phyloP scores from a whole-genome alignment of 2,797 vertebrate species.

The Parotocinclus haroldoi region DNA sequence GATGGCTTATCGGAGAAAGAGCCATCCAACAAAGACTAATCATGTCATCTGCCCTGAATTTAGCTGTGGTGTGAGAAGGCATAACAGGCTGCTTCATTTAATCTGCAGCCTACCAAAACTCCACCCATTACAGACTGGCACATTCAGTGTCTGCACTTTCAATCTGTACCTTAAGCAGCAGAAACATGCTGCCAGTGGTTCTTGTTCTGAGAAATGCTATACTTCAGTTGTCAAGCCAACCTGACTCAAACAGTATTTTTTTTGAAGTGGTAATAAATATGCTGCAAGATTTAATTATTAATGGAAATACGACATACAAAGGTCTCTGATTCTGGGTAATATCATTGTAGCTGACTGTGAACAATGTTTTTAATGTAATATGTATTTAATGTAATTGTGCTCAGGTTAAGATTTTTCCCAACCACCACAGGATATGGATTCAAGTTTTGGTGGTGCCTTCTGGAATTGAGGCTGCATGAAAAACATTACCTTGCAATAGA shows the following conservation, averaged over 20 bases:
- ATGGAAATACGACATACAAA: no score
- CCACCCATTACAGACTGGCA: conserved; percentile 62
- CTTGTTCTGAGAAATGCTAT: neutral
- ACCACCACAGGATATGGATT: no score
- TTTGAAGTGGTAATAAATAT: no score
- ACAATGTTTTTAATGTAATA: no score
- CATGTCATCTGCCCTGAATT: conserved; percentile 64
- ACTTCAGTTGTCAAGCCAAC: neutral
- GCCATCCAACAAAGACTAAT: conserved; percentile 60
- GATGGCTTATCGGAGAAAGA: conserved; percentile 14
- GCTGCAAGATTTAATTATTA: no score
- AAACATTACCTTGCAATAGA: no score
- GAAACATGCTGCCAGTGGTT: neutral
- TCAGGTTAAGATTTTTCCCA: no score
- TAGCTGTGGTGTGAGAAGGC: conserved; percentile 67
- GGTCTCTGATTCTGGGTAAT: no score
- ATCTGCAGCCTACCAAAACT: conserved; percentile 67
- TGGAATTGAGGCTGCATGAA: no score
- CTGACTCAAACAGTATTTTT: neutral
- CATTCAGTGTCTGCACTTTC: conserved; percentile 64
- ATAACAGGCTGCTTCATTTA: conserved; percentile 72
- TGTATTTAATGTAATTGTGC: no score
- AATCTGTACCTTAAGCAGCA: conserved; percentile 51
- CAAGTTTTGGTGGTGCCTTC: no score
- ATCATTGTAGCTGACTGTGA: no score